Base-by-base conservation (phyloP, 2,888 invertebrate species). In the Synanthedon vespiformis region DNA sequence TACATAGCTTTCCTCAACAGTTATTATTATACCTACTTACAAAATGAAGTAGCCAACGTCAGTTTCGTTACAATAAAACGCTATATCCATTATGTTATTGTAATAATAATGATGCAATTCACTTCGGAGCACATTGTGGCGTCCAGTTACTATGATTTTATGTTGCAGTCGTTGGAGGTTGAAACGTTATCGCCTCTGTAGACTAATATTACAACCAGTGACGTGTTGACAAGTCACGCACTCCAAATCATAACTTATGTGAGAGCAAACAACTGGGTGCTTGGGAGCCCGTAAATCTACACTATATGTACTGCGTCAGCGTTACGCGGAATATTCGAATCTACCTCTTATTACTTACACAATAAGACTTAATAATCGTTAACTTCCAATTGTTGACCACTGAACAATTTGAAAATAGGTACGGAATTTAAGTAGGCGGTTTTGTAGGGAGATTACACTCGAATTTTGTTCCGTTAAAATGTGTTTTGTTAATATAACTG, bases 211-310 rank as follows among this genome's bases (percentile, higher is more conserved):
- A 13, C n/a, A 12, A n/a, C 14, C n/a, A n/a, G 12, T 44, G 13
- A 44, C 44, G 44, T 44, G 44, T 72, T 73, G 70, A 68, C 71
- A 66, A 76, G 79, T 79, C 74, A 77, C 75, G 74, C 74, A 76
- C 75, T 76, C 61, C 59, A 68, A 67, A 68, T 63, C 44, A 64
- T 63, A 61, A 60, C 57, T 57, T 60, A 59, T 69, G 70, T 76
- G 76, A 68, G 72, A 75, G 70, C 68, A 69, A 63, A 72, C 76
- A 75, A 70, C 68, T 72, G 73, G 44, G 4, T 44, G 12, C 51
- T 12, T 44, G 44, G 41, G 44, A 44, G 14, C 44, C 44, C 44
- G 44, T n/a, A 14, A n/a, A 44, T 6, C 44, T 2, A 44, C 13
- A 44, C 14, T 44, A n/a, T 44, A n/a, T 22, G 5, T 22, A 22